Base-by-base conservation (phyloP, 2,888 invertebrate species). In the Rosalia funebris region DNA sequence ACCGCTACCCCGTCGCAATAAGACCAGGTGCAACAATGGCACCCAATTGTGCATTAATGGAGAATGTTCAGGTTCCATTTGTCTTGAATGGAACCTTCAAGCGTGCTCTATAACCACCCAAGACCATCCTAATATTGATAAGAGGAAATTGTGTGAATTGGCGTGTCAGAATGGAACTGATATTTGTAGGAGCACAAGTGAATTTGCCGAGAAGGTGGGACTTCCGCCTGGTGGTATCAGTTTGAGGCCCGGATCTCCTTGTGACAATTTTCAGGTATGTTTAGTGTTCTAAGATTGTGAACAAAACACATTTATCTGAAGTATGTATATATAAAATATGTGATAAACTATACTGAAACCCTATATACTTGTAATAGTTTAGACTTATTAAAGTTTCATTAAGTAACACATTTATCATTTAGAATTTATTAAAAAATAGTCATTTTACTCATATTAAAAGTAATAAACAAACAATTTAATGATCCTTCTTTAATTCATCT, bases 1-100 rank as follows among this genome's bases (percentile, higher is more conserved):
- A 44, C 93, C 98, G 0, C 82, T 84, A 25, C 90, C 93, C 25
- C 89, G 93, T 75, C 87, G 90, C 39, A 91, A 98, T 80, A 92
- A 92, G 78, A 96, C 96, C n/a, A 88, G 93, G 75, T 99, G 98
- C 81, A 98, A 98, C 79, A 94, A 96, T 77, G 95, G 94, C 81
- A 90, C 91, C 0, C 89, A 94, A 81, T 84, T 95, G 55, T 95
- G 95, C 80, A 90, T 93, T 68, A 87, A 86, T 44, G 98, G 98
- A 63, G 95, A 96, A 69, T 99, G 98, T 82, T 88, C 91, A 42
- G 97, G 96, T 42, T 97, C 97, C 0, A 96, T 98, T 75, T 99
- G 99, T 81, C 85, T 96, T 62, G 91, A 92, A 76, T 96, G 97
- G 90, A 92, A 93, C 79, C 89, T 98, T 84, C 89, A 91, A 52